Conservation (phyloP, 2,113 vertebrate genomes). For the Leuciscus idus region DNA sequence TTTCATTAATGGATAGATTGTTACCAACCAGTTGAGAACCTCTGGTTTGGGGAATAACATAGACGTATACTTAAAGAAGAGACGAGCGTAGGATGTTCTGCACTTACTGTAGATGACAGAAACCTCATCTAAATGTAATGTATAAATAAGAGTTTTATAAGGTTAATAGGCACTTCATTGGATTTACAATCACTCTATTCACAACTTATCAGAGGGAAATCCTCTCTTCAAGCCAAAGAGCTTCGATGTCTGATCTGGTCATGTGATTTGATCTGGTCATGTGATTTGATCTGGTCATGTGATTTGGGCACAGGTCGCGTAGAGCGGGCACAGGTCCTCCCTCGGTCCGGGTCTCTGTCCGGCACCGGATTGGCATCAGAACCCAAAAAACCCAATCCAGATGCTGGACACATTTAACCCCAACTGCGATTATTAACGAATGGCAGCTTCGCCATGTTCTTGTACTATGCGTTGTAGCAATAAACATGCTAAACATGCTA, state of each 20-base stretch:
- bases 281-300: neutral
- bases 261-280: too few species aligned
- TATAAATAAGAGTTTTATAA: neutral
- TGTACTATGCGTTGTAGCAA: neutral
- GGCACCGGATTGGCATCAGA: neutral
- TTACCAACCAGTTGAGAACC: neutral
- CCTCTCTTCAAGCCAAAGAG: constrained; percentile 44
- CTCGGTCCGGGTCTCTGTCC: constrained; percentile 68
- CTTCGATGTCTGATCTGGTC: constrained; percentile 1
- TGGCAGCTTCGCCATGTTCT: constrained; percentile 4
- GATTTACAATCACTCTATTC: neutral
- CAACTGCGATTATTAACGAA: too few species aligned
- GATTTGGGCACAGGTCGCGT: constrained; percentile 68
- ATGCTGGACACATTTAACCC: neutral
- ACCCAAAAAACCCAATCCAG: neutral
- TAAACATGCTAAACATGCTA: neutral
- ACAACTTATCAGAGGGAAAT: neutral
- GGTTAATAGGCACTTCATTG: neutral
- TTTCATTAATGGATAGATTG: too few species aligned
- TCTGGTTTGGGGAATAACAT: neutral
- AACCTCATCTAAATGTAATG: neutral
- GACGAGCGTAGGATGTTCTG: neutral
- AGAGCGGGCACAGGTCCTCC: constrained; percentile 73
- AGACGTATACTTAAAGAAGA: neutral
- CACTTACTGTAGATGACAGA: neutral